Evolutionary conservation across 2,888 invertebrate genomes (phyloP).

Genomic region (Sabellastarte sp.): DNA sequence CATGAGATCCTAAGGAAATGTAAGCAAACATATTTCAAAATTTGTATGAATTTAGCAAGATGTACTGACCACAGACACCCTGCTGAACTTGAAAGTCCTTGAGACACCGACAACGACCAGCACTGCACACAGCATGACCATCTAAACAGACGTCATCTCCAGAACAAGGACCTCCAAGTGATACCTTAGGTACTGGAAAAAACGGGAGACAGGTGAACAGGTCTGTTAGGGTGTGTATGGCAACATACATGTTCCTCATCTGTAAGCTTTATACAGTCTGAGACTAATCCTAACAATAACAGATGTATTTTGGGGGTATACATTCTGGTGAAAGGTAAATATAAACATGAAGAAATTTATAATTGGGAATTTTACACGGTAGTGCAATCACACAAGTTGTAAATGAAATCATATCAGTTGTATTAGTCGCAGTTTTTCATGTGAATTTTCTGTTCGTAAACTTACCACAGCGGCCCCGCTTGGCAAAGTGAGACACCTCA

Average conservation of each 20-base stretch:
- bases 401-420: too few species aligned
- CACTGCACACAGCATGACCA: constrained; percentile 16
- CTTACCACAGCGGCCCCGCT: constrained; percentile 12
- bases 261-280: too few species aligned
- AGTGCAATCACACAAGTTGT: not conserved
- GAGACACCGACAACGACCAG: constrained; percentile 19
- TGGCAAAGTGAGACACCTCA: not conserved
- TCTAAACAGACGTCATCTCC: constrained; percentile 18
- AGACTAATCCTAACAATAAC: too few species aligned
- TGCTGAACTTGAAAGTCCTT: constrained; percentile 12
- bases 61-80: constrained; percentile 19
- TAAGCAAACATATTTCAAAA: too few species aligned
- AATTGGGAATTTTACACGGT: too few species aligned
- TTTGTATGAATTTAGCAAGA: not conserved
- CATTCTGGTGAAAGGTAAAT: too few species aligned
- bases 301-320: too few species aligned
- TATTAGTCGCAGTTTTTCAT: not conserved
- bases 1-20: too few species aligned
- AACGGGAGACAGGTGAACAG: too few species aligned
- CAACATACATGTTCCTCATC: too few species aligned
- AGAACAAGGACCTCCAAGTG: constrained; percentile 15
- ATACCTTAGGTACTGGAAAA: constrained; percentile 13
- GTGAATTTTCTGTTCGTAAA: not conserved
- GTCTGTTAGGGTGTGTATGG: too few species aligned
- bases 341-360: too few species aligned